Percentiles rank a stretch among this genome's conserved stretches.
These are phyloP conservation scores for Drosophila tani DNA, from an alignment of 1,140 invertebrate species.

Conservation along the genomic window DNA sequence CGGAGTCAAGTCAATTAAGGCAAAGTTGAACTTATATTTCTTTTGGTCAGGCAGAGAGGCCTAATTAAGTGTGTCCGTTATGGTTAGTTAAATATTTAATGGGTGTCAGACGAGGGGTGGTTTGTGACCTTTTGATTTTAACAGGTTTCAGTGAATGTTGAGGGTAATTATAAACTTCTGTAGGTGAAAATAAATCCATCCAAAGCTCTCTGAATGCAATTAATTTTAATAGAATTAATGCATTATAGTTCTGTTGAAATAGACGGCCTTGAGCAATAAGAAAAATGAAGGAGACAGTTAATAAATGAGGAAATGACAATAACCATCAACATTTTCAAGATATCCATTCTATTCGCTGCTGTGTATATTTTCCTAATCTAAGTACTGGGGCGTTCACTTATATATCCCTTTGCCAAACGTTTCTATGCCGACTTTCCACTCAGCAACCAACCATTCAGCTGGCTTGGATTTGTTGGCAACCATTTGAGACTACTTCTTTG, in stretches of 20 bases:
- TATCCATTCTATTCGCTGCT: not conserved
- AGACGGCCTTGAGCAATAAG: no score
- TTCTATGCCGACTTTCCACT: not conserved
- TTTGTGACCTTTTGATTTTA: slow-evolving; percentile 4
- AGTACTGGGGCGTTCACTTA: not conserved
- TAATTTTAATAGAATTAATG: not conserved
- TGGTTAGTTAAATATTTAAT: slow-evolving; percentile 18
- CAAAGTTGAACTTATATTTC: slow-evolving; percentile 57
- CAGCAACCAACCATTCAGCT: slow-evolving; percentile 14
- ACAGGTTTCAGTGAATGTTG: not conserved
- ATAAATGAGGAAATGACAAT: no score
- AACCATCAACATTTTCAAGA: not conserved
- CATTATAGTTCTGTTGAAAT: no score
- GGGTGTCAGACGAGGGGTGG: slow-evolving; percentile 4
- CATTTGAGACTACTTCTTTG: slow-evolving; percentile 19
- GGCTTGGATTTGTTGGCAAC: slow-evolving; percentile 6
- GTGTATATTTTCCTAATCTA: no score
- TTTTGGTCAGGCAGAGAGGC: slow-evolving; percentile 4
- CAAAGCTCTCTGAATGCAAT: not conserved
- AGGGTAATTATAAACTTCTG: slow-evolving; percentile 2
- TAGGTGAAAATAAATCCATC: not conserved
- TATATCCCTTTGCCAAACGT: not conserved
- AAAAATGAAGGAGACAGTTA: not conserved
- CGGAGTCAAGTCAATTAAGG: slow-evolving; percentile 71
- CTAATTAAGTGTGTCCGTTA: slow-evolving; percentile 12